Conservation (phyloP, 2,797 vertebrate species). For the Centropyge bicolor region DNA sequence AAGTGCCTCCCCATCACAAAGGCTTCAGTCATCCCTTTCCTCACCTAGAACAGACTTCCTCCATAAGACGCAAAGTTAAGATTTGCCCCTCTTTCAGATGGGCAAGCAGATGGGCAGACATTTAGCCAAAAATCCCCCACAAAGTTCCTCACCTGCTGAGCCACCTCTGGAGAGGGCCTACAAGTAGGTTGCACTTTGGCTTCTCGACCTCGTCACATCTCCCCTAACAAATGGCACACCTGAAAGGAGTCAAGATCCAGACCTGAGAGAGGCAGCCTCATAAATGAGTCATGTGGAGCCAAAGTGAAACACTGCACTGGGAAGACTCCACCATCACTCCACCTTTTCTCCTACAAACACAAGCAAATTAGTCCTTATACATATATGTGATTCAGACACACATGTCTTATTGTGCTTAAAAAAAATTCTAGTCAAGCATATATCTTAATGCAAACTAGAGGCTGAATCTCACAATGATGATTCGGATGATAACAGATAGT, state of each 20-base stretch:
- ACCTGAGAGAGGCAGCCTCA: constrained; percentile 2
- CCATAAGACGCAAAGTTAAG: constrained; percentile 65
- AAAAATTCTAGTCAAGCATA: background rate
- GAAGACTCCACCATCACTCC: constrained; percentile 10
- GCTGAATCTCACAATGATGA: constrained; percentile 3
- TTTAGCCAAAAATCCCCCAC: constrained; percentile 76
- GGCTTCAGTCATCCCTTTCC: constrained; percentile 5
- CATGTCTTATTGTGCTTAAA: background rate
- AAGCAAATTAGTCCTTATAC: background rate
- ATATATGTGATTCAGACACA: background rate
- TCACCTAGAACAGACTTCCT: constrained; percentile 1
- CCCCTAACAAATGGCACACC: constrained; percentile 56
- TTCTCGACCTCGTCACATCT: constrained; percentile 58
- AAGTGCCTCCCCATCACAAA: constrained; percentile 38
- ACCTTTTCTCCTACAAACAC: background rate
- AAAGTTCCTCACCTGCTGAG: constrained; percentile 65
- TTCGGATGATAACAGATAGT: constrained; percentile 26
- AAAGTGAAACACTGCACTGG: constrained; percentile 8
- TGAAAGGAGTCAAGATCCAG: constrained; percentile 34
- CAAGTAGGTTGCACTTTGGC: constrained; percentile 63
- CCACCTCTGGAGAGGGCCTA: constrained; percentile 66
- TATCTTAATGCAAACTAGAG: background rate
- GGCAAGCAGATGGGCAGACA: constrained; percentile 75
- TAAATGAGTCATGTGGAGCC: background rate
- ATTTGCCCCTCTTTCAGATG: constrained; percentile 70